Evolutionary conservation across 2,113 vertebrate species (phyloP), one percentile per base, ranked within the genome.

Genomic region (Prunella himalayana): DNA sequence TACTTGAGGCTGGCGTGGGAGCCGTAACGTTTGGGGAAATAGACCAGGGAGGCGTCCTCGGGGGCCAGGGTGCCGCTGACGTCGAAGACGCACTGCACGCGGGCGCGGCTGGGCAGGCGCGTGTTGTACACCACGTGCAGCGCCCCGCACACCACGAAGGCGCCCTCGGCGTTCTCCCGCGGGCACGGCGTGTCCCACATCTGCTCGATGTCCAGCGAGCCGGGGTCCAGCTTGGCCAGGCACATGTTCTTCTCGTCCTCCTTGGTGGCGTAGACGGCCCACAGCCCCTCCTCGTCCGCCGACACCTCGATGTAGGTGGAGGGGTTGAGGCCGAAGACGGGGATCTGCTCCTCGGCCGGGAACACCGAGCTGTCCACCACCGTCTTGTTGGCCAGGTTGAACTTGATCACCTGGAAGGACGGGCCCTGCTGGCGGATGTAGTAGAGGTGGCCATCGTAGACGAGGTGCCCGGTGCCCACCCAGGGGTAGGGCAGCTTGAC

Each of bases 51-150:
- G 5, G 99, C 99, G 9, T 98, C 98, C 72, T 99, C 99, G 1
- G 97, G 98, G 61, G 96, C 51, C 87, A 99, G 98, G 20, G 98
- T 97, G 81, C 98, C 99, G 2, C 99, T 99, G 91, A 99, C 99
- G 12, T 99, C 99, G 22, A 99, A 99, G 44, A 99, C 98, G 19
- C 99, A 99, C 97, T 99, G 99, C 6, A 99, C 97, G 3, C 99
- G 98, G 9, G 99, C 98, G 49, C 99, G 98, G 72, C 99, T 99
- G 91, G 99, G 97, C 70, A 98, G 98, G 31, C 98, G 98, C 10
- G 99, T 99, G 97, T 99, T 99, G 84, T 99, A 99, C n/a, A 99
- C 99, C 3, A 99, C 99, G 2, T 99, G 99, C 16, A 99, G 98
- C 0, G 99, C 98, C 35, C 99, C 99, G 1, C 99, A 99, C 83